Evolutionary conservation across 2,888 invertebrate genomes (phyloP).

Genomic region (Latheticus oryzae): DNA sequence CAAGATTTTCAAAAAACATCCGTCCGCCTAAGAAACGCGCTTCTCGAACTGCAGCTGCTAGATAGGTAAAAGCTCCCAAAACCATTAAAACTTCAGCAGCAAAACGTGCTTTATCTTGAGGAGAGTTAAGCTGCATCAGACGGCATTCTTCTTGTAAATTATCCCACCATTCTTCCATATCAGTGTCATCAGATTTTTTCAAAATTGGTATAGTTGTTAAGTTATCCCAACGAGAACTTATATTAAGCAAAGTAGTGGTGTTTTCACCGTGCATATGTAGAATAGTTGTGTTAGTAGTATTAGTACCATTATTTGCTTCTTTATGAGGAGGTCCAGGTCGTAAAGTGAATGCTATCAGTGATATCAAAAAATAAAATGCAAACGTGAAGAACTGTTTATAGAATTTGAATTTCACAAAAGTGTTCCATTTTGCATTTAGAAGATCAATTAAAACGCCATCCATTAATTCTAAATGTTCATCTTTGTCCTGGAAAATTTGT

Average conservation of each 20-base stretch:
- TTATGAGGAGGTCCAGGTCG: conserved; percentile 81
- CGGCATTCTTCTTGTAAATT: conserved; percentile 78
- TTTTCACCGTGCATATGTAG: conserved; percentile 7
- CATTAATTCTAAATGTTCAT: conserved; percentile 93
- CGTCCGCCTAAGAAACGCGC: conserved; percentile 90
- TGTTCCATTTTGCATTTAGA: conserved; percentile 97
- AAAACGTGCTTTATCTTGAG: conserved; percentile 76
- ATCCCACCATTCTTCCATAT: conserved; percentile 78
- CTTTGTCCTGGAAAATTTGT: conserved; percentile 80
- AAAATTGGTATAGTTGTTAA: conserved; percentile 35
- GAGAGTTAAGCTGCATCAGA: conserved; percentile 73
- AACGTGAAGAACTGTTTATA: conserved; percentile 93
- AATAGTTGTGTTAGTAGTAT: conserved; percentile 52
- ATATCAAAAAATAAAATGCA: conserved; percentile 89
- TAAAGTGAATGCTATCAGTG: conserved; percentile 87
- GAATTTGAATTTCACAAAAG: conserved; percentile 94
- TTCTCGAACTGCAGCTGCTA: conserved; percentile 86
- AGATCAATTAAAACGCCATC: conserved; percentile 95
- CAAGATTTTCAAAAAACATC: conserved; percentile 96
- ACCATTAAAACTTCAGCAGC: conserved; percentile 83
- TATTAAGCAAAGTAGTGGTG: neutral
- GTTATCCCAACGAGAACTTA: conserved; percentile 34
- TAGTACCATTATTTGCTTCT: conserved; percentile 45
- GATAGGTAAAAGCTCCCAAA: conserved; percentile 85
- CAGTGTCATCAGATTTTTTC: conserved; percentile 61